phyloP scores from a whole-genome alignment of 2,797 vertebrate species.

The Gobio occitaniae region DNA sequence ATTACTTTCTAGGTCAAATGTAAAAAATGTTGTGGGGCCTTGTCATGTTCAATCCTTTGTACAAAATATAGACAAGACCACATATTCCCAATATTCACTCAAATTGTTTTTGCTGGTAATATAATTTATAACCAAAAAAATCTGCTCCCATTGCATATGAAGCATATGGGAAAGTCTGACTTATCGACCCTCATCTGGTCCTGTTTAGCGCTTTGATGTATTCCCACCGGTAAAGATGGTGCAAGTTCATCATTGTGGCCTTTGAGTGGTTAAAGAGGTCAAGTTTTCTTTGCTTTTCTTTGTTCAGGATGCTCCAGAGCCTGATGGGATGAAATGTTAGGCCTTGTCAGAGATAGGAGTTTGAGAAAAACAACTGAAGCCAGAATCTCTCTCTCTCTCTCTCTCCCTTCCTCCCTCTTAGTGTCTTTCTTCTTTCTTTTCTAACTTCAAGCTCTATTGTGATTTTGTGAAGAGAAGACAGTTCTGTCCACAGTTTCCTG shows the following conservation, averaged over 20 bases:
- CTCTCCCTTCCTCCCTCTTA: background rate
- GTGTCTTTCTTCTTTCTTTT: slow-evolving; percentile 10
- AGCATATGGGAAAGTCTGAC: slow-evolving; percentile 5
- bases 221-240: slow-evolving; percentile 31
- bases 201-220: slow-evolving; percentile 41
- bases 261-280: slow-evolving; percentile 32
- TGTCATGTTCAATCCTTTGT: background rate
- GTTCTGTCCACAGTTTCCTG: slow-evolving; percentile 23
- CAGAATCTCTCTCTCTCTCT: background rate
- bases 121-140: background rate
- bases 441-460: slow-evolving; percentile 16
- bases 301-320: slow-evolving; percentile 27
- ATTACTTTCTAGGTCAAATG: background rate
- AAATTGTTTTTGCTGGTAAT: background rate
- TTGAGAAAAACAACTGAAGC: background rate
- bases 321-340: slow-evolving; percentile 20
- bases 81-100: background rate
- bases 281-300: slow-evolving; percentile 32
- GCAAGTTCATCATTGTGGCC: slow-evolving; percentile 27
- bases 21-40: background rate
- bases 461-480: background rate
- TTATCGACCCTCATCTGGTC: slow-evolving; percentile 38
- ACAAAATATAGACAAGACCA: background rate
- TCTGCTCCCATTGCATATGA: background rate
- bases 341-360: slow-evolving; percentile 31